Percentiles rank a stretch among this genome's conserved stretches.
Conservation (phyloP, 1,140 invertebrate species). For the Drosophila setifemur region DNA sequence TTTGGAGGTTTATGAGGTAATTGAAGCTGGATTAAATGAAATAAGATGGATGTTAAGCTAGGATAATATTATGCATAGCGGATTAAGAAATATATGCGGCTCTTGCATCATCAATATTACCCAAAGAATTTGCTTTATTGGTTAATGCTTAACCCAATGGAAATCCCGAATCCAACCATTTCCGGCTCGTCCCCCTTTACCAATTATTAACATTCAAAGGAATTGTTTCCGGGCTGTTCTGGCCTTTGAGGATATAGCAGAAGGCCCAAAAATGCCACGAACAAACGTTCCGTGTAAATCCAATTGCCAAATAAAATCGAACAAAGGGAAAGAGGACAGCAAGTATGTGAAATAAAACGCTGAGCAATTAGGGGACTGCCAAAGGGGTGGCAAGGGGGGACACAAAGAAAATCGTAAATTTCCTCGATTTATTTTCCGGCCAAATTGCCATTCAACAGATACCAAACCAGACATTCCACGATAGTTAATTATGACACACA, state of each 20-base stretch:
- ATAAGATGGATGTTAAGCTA: too few relatives aligned
- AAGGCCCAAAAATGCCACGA: conserved; percentile 8
- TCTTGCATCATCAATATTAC: too few relatives aligned
- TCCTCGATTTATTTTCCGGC: conserved; percentile 30
- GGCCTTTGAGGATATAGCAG: neutral
- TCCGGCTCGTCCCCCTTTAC: neutral
- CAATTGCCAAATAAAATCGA: conserved; percentile 29
- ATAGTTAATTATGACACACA: conserved; percentile 67
- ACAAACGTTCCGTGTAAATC: conserved; percentile 20
- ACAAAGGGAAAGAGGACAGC: conserved; percentile 2
- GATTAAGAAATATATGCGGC: too few relatives aligned
- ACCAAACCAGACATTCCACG: conserved; percentile 10
- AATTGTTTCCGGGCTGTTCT: neutral
- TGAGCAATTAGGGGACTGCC: conserved; percentile 18
- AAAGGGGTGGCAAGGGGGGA: too few relatives aligned
- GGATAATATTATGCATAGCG: too few relatives aligned
- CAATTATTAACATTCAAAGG: conserved; percentile 22
- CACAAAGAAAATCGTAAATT: conserved; percentile 35
- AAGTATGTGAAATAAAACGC: conserved; percentile 42
- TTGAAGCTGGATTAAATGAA: too few relatives aligned
- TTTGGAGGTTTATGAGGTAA: too few relatives aligned
- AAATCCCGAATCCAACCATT: too few relatives aligned
- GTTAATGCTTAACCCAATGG: too few relatives aligned
- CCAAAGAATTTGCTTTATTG: too few relatives aligned
- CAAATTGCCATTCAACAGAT: conserved; percentile 25